A percentile compares a stretch with the other conserved stretches of the same genome.
These are phyloP conservation scores for Mustela nigripes DNA, from an alignment of 2,113 vertebrate species.

Conservation along the genomic window DNA sequence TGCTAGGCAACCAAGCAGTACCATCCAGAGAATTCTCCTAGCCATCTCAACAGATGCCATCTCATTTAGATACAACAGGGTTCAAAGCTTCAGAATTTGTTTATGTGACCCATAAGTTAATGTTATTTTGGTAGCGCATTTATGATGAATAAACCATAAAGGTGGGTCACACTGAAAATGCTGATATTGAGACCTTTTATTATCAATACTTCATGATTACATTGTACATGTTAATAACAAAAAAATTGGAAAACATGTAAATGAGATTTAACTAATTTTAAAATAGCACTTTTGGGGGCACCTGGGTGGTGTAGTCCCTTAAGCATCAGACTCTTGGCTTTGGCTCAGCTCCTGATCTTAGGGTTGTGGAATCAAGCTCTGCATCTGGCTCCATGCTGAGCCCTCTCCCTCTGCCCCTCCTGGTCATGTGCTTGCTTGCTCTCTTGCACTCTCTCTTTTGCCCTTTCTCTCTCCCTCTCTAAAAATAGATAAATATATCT, in stretches of 20 bases:
- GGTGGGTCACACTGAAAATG: not conserved
- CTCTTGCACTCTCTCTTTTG: not conserved
- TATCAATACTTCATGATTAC: not conserved
- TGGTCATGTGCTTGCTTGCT: not conserved
- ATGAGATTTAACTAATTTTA: not conserved
- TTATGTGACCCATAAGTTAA: not conserved
- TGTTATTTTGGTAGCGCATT: not conserved
- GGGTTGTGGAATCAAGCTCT: not conserved
- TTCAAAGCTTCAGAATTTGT: conserved; percentile 46
- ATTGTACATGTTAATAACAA: not conserved
- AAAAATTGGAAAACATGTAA: conserved; percentile 11
- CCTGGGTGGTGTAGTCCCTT: not conserved
- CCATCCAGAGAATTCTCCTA: conserved; percentile 16
- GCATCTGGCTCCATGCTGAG: not conserved
- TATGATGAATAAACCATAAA: not conserved
- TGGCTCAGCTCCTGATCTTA: not conserved
- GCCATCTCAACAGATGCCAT: not conserved
- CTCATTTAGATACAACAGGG: not conserved
- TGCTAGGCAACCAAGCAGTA: not conserved
- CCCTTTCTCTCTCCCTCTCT: not conserved
- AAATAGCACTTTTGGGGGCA: not conserved
- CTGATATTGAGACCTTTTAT: not conserved
- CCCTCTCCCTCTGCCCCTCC: not conserved
- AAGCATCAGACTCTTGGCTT: not conserved
- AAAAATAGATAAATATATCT: not conserved